Conservation (phyloP, 35 echinoderm and acorn worm species). For the Strongylocentrotus purpuratus region DNA sequence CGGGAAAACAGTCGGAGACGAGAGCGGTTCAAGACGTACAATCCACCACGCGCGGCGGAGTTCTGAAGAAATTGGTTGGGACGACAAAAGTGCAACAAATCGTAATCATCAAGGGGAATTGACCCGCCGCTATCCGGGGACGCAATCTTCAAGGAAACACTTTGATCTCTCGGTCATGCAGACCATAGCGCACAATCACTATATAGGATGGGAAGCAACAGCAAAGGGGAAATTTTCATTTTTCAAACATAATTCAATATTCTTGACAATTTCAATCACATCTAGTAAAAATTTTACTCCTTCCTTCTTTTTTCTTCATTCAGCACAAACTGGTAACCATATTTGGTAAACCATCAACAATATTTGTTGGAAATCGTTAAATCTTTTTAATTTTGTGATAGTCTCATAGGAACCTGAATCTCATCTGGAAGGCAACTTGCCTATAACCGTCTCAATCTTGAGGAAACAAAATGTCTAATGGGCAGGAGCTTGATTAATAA, state of each 20-base stretch:
- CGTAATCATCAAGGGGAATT: conserved; percentile 25
- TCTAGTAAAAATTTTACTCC: not conserved
- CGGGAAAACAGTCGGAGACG: not conserved
- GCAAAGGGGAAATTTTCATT: not conserved
- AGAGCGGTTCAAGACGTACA: conserved; percentile 29
- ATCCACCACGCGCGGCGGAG: conserved; percentile 7
- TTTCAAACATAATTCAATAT: not conserved
- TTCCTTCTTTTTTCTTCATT: too few relatives aligned
- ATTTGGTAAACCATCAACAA: not conserved
- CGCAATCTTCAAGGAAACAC: not conserved
- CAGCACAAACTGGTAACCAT: not conserved
- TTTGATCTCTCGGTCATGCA: not conserved
- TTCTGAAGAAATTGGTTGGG: conserved; percentile 19
- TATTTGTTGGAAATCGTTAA: too few relatives aligned
- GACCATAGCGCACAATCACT: not conserved
- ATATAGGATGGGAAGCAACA: not conserved
- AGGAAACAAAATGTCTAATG: too few relatives aligned
- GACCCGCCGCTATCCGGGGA: not conserved
- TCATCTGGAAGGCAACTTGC: too few relatives aligned
- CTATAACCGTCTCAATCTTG: too few relatives aligned
- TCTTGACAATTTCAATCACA: not conserved
- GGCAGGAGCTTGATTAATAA: too few relatives aligned
- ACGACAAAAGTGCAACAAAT: conserved; percentile 14
- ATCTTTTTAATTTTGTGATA: too few relatives aligned
- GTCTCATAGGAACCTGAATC: too few relatives aligned